These are phyloP conservation scores for Metridium senile DNA, from an alignment of 92 coral and sea anemone species.

Conservation along the genomic window DNA sequence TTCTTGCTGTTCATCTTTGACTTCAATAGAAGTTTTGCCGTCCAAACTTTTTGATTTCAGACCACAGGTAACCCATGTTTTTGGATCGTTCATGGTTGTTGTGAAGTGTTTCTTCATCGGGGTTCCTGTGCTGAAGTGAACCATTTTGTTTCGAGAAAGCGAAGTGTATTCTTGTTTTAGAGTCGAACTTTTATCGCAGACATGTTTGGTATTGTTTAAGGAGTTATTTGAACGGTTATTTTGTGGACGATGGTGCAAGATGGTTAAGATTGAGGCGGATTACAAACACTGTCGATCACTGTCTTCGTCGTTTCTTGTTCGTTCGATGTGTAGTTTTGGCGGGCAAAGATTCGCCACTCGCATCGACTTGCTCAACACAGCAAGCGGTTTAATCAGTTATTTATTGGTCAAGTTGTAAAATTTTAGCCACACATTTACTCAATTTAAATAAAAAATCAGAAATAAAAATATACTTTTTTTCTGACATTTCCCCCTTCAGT, in stretches of 20 bases:
- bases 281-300: background rate
- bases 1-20: background rate
- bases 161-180: background rate
- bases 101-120: background rate
- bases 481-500: too few species aligned
- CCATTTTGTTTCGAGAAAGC: background rate
- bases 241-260: background rate
- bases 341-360: background rate
- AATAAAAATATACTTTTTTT: too few species aligned
- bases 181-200: background rate
- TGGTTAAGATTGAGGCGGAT: slow-evolving; percentile 9
- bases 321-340: background rate
- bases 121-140: slow-evolving; percentile 5
- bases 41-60: background rate
- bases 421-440: too few species aligned
- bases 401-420: too few species aligned
- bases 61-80: slow-evolving; percentile 16
- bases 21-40: background rate
- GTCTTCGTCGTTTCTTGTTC: background rate
- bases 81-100: background rate
- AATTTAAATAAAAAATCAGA: too few species aligned
- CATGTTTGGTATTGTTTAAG: background rate
- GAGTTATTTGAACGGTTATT: background rate
- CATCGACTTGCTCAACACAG: too few species aligned
- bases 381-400: background rate